Conservation (phyloP, 2,797 vertebrate genomes). For the Cynodonichthys magdalenae region DNA sequence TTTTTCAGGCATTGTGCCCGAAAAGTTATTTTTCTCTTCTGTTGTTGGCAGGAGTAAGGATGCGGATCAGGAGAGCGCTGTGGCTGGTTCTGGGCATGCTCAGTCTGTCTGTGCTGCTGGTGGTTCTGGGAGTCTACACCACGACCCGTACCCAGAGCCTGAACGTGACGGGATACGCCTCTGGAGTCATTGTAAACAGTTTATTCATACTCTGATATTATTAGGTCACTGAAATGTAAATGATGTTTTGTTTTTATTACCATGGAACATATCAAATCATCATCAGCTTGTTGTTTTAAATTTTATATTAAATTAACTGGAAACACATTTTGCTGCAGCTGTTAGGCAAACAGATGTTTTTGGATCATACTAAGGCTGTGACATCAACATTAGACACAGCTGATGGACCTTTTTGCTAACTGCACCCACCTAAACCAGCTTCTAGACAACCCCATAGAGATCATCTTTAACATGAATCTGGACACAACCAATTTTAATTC, state of each 20-base stretch:
- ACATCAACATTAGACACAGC: background rate
- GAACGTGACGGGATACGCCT: conserved; percentile 69
- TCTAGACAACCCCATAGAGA: background rate
- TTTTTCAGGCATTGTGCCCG: background rate
- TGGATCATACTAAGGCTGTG: background rate
- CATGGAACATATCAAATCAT: background rate
- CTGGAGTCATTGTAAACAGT: conserved; percentile 75
- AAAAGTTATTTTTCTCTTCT: conserved; percentile 8
- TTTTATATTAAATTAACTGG: conserved; percentile 4
- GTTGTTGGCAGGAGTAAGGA: conserved; percentile 50
- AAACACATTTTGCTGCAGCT: background rate
- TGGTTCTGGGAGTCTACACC: conserved; percentile 72
- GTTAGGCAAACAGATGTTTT: background rate
- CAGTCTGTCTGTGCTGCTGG: conserved; percentile 73
- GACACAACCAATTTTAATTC: too few species aligned
- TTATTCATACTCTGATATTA: background rate
- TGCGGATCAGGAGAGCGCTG: conserved; percentile 53
- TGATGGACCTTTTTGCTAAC: background rate
- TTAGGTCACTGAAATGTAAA: too few species aligned
- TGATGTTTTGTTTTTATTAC: too few species aligned
- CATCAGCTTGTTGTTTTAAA: conserved; percentile 3
- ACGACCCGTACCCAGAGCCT: conserved; percentile 75
- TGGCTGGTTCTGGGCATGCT: conserved; percentile 74
- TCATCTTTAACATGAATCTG: conserved; percentile 3
- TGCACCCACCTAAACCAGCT: background rate